phyloP scores from a whole-genome alignment of 1,140 invertebrate species.

The Condylostylus longicornis region DNA sequence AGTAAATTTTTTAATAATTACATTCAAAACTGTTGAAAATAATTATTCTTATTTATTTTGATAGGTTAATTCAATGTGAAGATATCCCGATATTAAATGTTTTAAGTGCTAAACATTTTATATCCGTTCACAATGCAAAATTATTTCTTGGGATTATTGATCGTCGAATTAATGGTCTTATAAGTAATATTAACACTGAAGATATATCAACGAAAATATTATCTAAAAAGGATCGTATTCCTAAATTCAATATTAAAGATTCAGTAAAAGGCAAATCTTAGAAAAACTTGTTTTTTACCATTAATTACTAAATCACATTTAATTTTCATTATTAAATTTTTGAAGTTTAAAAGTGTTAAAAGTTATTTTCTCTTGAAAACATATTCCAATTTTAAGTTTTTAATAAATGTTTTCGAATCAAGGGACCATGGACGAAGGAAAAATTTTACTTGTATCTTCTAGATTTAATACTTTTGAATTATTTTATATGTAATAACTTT shows the following conservation, averaged over 20 bases:
- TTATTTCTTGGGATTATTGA: conserved; percentile 59
- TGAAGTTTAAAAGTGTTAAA: too few species aligned
- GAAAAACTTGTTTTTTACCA: too few species aligned
- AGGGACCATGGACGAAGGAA: too few species aligned
- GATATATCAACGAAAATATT: conserved; percentile 32
- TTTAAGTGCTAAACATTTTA: conserved; percentile 44
- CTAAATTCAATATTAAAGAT: conserved; percentile 30
- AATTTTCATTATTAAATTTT: too few species aligned
- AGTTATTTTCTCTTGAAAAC: too few species aligned
- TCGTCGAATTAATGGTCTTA: conserved; percentile 38
- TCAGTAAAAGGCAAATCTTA: too few species aligned
- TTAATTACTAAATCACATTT: too few species aligned
- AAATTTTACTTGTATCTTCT: too few species aligned
- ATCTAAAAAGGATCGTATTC: conserved; percentile 25
- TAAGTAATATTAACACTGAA: conserved; percentile 36
- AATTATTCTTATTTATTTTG: conserved; percentile 8
- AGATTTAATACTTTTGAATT: too few species aligned
- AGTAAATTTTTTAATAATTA: conserved; percentile 8
- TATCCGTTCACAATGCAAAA: conserved; percentile 54
- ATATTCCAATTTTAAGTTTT: too few species aligned
- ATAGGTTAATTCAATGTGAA: conserved; percentile 42
- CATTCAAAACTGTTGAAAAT: not conserved
- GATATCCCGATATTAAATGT: conserved; percentile 52
- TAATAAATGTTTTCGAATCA: too few species aligned
- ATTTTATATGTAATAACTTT: too few species aligned